Conservation (phyloP, 2,888 invertebrate genomes). For the Drosophila prolongata region DNA sequence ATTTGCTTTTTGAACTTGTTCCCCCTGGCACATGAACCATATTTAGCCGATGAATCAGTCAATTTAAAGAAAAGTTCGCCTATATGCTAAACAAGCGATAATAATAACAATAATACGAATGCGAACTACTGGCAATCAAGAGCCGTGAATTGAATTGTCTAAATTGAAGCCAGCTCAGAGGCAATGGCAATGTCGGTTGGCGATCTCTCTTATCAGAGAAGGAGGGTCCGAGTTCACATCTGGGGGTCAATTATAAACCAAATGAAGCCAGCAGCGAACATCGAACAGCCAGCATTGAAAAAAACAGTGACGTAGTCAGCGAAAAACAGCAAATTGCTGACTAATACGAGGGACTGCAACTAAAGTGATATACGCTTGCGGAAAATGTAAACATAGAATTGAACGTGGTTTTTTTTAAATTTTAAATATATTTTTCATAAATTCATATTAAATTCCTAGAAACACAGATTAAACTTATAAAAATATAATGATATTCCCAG, state of each 20-base stretch:
- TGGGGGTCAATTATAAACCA: conserved; percentile 64
- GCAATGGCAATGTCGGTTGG: not conserved
- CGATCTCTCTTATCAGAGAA: conserved; percentile 29
- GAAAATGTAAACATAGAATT: not conserved
- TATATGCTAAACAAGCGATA: conserved; percentile 46
- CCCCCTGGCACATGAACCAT: conserved; percentile 28
- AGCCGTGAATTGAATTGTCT: conserved; percentile 65
- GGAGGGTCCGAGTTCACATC: conserved; percentile 54
- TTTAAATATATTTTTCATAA: not conserved
- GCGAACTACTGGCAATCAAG: conserved; percentile 16
- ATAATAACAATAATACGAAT: conserved; percentile 19
- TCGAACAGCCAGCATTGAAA: conserved; percentile 3
- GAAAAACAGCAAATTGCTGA: conserved; percentile 42
- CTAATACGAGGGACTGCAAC: conserved; percentile 51
- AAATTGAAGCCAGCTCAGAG: conserved; percentile 55
- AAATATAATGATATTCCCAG: too few species aligned
- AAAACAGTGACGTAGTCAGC: conserved; percentile 55
- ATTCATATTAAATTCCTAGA: too few species aligned
- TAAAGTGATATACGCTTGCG: not conserved
- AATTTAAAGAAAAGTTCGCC: conserved; percentile 63
- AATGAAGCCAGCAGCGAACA: conserved; percentile 14
- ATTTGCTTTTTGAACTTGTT: conserved; percentile 33
- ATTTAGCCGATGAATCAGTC: conserved; percentile 65
- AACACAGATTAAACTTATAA: too few species aligned
- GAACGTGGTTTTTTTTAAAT: not conserved